Base-by-base conservation (phyloP, 2,888 invertebrate genomes). In the Trissolcus japonicus region DNA sequence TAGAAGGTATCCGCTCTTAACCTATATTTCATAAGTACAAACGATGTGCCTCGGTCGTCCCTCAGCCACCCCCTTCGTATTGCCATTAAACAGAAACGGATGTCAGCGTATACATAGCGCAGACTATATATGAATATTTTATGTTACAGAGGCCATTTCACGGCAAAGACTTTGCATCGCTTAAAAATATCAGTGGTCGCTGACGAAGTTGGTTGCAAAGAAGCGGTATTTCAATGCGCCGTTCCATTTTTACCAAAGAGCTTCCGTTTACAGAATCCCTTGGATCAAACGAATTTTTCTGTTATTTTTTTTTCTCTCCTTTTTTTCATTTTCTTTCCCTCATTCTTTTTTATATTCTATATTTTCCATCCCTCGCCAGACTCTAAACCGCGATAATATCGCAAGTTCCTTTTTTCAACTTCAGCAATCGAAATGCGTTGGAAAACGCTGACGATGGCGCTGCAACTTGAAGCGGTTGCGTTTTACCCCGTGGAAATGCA, bases 381-480 rank as follows among this genome's bases (percentile, higher is more conserved):
- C 55, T 74, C 65, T 65, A 72, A 74, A 74, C 79, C 68, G 74
- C 74, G 57, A 77, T 77, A 79, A 74, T 71, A 74, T 72, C 54
- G 55, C 62, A 71, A 79, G 66, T 59, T 74, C 71, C 62, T 55
- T 71, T 74, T 68, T 60, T 71, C 25, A 40, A 41, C 51, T 60
- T 25, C 40, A 25, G 40, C 21, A 41, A 68, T 65, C 60, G 57
- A 62, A 61, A 35, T 67, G 59, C 71, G 65, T 71, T 61, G 59
- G 69, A 73, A 76, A 82, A 79, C 78, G 81, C 82, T 81, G 81
- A 82, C 80, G 79, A 48, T 48, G 40, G 19, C 40, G 62, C 17
- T 65, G 68, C 61, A 55, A 65, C 50, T 67, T 71, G 61, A 76
- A 79, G 76, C 41, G 74, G 57, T 68, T 76, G 79, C 68, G 78